A percentile compares a stretch with the other conserved stretches of the same genome.
These are phyloP conservation scores for Lepidocolaptes lacrymiger DNA, from an alignment of 2,797 vertebrate genomes.

Conservation along the genomic window DNA sequence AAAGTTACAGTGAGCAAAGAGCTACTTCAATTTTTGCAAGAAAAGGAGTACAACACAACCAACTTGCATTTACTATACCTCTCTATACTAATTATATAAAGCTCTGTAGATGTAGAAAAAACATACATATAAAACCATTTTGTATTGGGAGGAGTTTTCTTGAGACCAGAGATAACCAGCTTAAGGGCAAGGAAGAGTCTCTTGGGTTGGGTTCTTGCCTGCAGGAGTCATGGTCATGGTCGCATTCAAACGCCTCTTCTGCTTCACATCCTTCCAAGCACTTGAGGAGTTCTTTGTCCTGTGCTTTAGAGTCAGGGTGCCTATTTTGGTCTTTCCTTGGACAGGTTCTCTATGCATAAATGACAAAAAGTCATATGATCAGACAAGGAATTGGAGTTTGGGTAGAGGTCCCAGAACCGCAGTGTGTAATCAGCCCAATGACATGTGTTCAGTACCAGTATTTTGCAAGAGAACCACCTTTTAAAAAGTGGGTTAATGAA, in stretches of 20 bases:
- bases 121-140: not conserved
- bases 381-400: not conserved
- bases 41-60: not conserved
- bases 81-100: not conserved
- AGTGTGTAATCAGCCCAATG: not conserved
- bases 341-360: not conserved
- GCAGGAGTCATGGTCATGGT: not conserved
- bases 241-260: fast-evolving
- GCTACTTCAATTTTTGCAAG: not conserved
- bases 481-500: not conserved
- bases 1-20: not conserved
- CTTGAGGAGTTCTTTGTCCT: not conserved
- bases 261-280: fast-evolving
- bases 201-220: not conserved
- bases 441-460: not conserved
- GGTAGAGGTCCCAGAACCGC: not conserved
- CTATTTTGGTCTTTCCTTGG: not conserved
- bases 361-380: not conserved
- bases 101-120: not conserved
- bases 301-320: not conserved
- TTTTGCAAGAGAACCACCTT: not conserved
- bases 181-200: not conserved
- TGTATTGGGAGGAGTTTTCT: not conserved
- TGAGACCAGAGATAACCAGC: constrained; percentile 7
- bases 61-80: not conserved